Evolutionary conservation across 2,113 vertebrate species (phyloP).

Genomic region (Caracal caracal): DNA sequence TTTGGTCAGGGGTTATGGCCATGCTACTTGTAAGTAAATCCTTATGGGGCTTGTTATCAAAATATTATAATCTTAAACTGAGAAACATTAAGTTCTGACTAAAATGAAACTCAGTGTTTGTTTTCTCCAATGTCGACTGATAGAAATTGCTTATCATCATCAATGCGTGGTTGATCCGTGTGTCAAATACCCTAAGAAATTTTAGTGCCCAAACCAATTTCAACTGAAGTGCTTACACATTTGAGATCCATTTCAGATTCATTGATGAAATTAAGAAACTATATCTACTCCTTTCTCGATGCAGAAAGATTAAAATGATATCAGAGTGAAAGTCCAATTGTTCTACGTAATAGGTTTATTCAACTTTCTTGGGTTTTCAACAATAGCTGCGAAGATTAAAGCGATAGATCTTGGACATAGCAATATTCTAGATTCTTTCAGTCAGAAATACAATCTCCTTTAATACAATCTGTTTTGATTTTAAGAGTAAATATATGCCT

Average conservation of each 20-base stretch:
- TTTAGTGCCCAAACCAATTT: background rate
- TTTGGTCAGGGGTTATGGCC: background rate
- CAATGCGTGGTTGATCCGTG: background rate
- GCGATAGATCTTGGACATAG: slow-evolving; percentile 59
- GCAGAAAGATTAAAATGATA: slow-evolving; percentile 37
- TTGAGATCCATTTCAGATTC: slow-evolving; percentile 42
- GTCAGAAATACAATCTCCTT: slow-evolving; percentile 32
- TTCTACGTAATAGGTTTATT: slow-evolving; percentile 47
- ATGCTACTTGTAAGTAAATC: background rate
- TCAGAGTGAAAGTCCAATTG: slow-evolving; percentile 4
- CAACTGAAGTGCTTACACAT: background rate
- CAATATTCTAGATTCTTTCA: slow-evolving; percentile 51
- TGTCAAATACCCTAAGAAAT: background rate
- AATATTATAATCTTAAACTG: background rate
- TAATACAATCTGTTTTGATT: slow-evolving; percentile 59
- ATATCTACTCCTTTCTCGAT: slow-evolving; percentile 30
- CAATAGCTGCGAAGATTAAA: slow-evolving; percentile 59
- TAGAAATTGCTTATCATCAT: slow-evolving; percentile 6
- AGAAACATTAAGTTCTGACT: background rate
- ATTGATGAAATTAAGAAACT: slow-evolving; percentile 37
- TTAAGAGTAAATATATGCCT: slow-evolving; percentile 39
- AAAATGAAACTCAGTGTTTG: slow-evolving; percentile 28
- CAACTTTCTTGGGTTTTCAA: slow-evolving; percentile 43
- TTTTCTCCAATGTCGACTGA: background rate
- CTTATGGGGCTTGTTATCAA: slow-evolving; percentile 19